Conservation (phyloP, 2,888 invertebrate genomes). For the Chironomus riparius region DNA sequence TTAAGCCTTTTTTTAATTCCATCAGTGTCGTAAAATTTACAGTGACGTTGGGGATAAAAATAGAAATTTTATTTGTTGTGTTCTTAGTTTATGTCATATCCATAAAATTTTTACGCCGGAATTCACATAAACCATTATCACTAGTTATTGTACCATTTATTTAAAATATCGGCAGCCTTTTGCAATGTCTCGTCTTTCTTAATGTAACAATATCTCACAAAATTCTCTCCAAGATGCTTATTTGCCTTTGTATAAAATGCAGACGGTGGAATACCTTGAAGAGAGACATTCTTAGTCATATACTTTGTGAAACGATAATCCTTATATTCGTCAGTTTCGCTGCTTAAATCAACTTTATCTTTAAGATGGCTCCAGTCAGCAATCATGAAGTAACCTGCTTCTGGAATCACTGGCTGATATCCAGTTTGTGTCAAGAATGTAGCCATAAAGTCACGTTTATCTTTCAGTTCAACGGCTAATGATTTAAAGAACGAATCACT, state of each 20-base stretch:
- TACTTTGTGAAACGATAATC: constrained; percentile 95
- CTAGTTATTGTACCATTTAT: constrained; percentile 45
- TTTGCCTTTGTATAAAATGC: constrained; percentile 81
- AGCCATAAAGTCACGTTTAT: constrained; percentile 72
- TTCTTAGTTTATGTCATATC: not conserved
- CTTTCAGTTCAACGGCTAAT: constrained; percentile 61
- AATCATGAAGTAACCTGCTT: constrained; percentile 95
- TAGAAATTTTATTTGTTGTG: not conserved
- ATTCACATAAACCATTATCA: not conserved
- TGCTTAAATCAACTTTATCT: constrained; percentile 58
- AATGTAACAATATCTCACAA: constrained; percentile 87
- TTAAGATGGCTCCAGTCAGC: constrained; percentile 81
- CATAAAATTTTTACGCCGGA: too few species aligned
- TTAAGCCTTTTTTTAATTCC: not conserved
- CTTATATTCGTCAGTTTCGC: constrained; percentile 61
- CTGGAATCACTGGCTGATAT: constrained; percentile 85
- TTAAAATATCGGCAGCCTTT: constrained; percentile 55
- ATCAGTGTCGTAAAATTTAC: not conserved
- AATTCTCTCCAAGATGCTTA: constrained; percentile 73
- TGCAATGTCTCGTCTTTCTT: constrained; percentile 73
- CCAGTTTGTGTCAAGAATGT: constrained; percentile 67
- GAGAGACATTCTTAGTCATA: constrained; percentile 80
- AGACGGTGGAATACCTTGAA: constrained; percentile 88
- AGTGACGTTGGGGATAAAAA: not conserved
- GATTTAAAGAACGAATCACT: constrained; percentile 77